phyloP scores from a whole-genome alignment of 2,888 invertebrate genomes.

The Bellardia bayeri region DNA sequence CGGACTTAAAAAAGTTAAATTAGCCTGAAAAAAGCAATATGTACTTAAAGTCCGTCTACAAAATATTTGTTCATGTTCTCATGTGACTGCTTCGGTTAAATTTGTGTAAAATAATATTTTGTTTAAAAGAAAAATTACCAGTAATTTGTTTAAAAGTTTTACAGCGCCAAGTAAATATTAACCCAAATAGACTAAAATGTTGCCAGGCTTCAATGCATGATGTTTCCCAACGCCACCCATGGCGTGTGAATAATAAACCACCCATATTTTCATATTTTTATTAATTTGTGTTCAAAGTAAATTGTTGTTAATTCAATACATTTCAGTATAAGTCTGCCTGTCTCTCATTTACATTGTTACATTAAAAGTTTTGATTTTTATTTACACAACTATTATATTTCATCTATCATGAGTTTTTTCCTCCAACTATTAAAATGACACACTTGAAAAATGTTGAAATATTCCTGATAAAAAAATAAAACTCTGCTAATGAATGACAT shows the following conservation, averaged over 20 bases:
- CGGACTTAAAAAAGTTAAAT: constrained; percentile 49
- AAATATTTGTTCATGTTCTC: neutral
- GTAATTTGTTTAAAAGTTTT: neutral
- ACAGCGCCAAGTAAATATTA: neutral
- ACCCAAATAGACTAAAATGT: neutral
- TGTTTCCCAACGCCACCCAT: neutral
- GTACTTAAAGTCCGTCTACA: neutral
- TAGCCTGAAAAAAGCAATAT: neutral
- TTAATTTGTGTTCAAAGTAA: neutral
- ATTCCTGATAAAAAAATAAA: neutral
- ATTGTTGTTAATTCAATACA: neutral
- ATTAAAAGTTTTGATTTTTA: constrained; percentile 14
- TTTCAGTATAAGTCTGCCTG: neutral
- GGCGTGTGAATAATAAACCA: constrained; percentile 7
- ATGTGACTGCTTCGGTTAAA: neutral
- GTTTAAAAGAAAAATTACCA: constrained; percentile 13
- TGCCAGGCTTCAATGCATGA: neutral
- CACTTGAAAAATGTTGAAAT: neutral
- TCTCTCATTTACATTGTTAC: neutral
- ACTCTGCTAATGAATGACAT: constrained; percentile 41
- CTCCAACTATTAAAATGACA: constrained; percentile 1
- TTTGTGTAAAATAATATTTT: constrained; percentile 4
- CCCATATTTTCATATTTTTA: constrained; percentile 14
- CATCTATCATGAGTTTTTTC: neutral
- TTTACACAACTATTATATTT: constrained; percentile 15